Evolutionary conservation across 2,888 invertebrate species (phyloP), one percentile per base, ranked within the genome.

Genomic region (Lissocephala sabroskyi): DNA sequence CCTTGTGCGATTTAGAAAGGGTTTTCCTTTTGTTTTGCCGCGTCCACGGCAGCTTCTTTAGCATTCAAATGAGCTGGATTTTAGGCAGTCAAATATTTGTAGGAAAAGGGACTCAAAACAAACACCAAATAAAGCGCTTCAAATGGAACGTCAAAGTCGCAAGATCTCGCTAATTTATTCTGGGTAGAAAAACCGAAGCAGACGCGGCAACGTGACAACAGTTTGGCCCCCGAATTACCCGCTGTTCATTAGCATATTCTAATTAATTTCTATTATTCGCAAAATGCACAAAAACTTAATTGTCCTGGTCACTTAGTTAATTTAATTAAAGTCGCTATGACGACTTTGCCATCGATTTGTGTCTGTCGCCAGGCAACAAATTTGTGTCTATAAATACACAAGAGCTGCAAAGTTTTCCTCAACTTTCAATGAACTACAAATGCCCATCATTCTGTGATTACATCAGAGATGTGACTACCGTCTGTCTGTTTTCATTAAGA

Each of bases 241-340:
- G 55, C 54, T 52, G 52, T 43, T 75, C 67, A 73, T 73, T 73
- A 71, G 61, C 71, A 73, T 74, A 73, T 75, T 73, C 71, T 71
- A 73, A 73, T 73, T 73, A 73, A 73, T 75, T 73, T 73, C 65
- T 71, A 75, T 75, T 73, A 71, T 71, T 71, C 67, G n/a, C 75
- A 67, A 65, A 71, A 65, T 71, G 75, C 65, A 73, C 53, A 59
- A 48, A n/a, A 70, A 67, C 71, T 75, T 73, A 73, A 73, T 73
- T 75, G 75, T 65, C 59, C 54, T 56, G 75, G 61, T 63, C 71
- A 73, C 71, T 73, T 73, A 71, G 67, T 73, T 73, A 73, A 73
- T 73, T 67, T 74, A 73, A 74, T 71, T 74, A 75, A 65, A 65
- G 58, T 64, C 57, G n/a, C 46, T 51, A 56, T 32, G 33, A 45